phyloP scores from a whole-genome alignment of 2,797 vertebrate species.

The Parotocinclus haroldoi region DNA sequence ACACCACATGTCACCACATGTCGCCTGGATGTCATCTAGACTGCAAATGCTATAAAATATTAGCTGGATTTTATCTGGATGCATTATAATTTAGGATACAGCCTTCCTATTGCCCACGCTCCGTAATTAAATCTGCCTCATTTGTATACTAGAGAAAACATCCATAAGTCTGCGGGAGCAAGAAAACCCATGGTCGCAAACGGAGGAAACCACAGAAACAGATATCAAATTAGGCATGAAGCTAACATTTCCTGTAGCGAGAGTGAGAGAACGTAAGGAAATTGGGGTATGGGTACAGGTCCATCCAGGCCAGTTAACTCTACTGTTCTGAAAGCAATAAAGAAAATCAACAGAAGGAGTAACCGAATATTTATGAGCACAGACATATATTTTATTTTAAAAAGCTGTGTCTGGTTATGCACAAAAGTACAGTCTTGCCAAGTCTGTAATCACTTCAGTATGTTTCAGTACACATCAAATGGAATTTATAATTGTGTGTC shows the following conservation, averaged over 20 bases:
- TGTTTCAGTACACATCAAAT: slow-evolving; percentile 13
- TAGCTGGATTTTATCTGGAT: background rate
- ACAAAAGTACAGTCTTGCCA: background rate
- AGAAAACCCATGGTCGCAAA: slow-evolving; percentile 31
- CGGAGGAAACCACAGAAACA: slow-evolving; percentile 52
- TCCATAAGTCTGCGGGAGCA: slow-evolving; percentile 14
- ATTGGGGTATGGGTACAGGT: slow-evolving; percentile 24
- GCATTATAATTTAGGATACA: slow-evolving; percentile 34
- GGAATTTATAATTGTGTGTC: slow-evolving; percentile 11
- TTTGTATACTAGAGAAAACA: slow-evolving; percentile 14
- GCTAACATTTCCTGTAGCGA: slow-evolving; percentile 25
- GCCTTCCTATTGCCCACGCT: slow-evolving; percentile 24
- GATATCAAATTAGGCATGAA: slow-evolving; percentile 28
- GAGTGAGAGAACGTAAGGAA: slow-evolving; percentile 18
- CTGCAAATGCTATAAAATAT: slow-evolving; percentile 19
- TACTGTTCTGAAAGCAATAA: background rate
- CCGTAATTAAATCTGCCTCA: slow-evolving; percentile 40
- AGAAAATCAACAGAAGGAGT: slow-evolving; percentile 9
- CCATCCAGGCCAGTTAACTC: slow-evolving; percentile 42
- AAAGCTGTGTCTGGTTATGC: slow-evolving; percentile 8
- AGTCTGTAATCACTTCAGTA: slow-evolving; percentile 21
- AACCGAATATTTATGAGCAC: slow-evolving; percentile 13
- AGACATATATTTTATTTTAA: background rate
- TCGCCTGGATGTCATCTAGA: slow-evolving; percentile 30
- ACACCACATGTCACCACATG: slow-evolving; percentile 11